Evolutionary conservation across 2,113 vertebrate species (phyloP).

Genomic region (Butastur rufipennis): DNA sequence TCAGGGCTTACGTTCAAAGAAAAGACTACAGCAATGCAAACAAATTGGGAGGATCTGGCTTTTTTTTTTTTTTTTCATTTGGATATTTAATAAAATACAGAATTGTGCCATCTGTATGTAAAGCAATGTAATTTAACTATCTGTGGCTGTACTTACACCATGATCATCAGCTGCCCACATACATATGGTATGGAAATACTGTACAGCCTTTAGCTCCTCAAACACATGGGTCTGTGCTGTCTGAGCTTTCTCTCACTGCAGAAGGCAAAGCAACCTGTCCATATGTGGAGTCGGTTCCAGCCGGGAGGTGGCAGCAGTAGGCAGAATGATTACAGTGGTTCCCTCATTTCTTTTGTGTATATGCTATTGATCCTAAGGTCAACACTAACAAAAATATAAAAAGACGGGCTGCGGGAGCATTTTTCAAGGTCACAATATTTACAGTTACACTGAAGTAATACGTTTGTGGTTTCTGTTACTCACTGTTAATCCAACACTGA

Average conservation of each 20-base stretch:
- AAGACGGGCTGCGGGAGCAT: background rate
- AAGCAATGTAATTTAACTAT: background rate
- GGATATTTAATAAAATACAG: background rate
- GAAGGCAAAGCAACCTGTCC: background rate
- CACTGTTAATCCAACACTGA: background rate
- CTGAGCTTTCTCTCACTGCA: background rate
- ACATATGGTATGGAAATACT: background rate
- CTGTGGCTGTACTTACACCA: background rate
- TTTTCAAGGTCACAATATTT: background rate
- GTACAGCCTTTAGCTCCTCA: background rate
- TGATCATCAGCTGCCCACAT: background rate
- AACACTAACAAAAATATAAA: background rate
- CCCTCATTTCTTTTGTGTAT: background rate
- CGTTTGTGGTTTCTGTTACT: background rate
- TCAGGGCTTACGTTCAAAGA: background rate
- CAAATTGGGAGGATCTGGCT: background rate
- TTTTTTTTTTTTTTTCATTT: background rate
- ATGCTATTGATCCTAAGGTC: background rate
- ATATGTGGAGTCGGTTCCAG: background rate
- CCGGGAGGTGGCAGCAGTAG: constrained; percentile 36
- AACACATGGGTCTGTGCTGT: background rate
- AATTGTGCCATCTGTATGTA: background rate
- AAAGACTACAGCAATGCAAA: background rate
- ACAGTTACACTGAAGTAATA: background rate
- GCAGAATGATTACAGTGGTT: background rate